Evolutionary conservation across 2,113 vertebrate genomes (phyloP).

Genomic region (Anarhynchus alexandrinus): DNA sequence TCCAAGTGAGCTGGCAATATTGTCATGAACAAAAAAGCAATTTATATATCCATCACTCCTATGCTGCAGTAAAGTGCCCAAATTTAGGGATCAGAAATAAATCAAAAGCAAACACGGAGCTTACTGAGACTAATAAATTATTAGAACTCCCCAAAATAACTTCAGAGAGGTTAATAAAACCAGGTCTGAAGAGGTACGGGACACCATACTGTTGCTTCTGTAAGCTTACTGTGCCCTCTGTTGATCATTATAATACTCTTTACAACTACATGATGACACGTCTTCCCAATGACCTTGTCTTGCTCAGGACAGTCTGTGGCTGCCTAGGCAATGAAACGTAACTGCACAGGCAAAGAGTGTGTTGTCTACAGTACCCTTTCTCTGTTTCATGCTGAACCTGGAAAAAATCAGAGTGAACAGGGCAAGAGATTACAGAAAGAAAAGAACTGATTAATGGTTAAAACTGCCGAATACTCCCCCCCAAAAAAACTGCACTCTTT

Average conservation of each 20-base stretch:
- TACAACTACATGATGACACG: neutral
- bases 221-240: constrained; percentile 25
- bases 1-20: neutral
- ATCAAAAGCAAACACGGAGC: neutral
- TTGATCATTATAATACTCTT: neutral
- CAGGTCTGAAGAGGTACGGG: neutral
- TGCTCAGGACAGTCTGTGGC: neutral
- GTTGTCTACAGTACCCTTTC: neutral
- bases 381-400: neutral
- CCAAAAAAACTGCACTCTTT: neutral
- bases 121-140: neutral
- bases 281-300: neutral
- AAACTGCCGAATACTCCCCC: neutral
- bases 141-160: neutral
- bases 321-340: neutral
- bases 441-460: neutral
- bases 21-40: neutral
- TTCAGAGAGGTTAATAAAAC: neutral
- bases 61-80: neutral
- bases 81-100: neutral
- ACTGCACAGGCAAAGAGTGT: neutral
- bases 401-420: neutral
- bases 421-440: neutral
- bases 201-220: neutral
- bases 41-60: neutral